Base-by-base conservation (phyloP, 1,140 invertebrate genomes). In the Bicyclus anynana region DNA sequence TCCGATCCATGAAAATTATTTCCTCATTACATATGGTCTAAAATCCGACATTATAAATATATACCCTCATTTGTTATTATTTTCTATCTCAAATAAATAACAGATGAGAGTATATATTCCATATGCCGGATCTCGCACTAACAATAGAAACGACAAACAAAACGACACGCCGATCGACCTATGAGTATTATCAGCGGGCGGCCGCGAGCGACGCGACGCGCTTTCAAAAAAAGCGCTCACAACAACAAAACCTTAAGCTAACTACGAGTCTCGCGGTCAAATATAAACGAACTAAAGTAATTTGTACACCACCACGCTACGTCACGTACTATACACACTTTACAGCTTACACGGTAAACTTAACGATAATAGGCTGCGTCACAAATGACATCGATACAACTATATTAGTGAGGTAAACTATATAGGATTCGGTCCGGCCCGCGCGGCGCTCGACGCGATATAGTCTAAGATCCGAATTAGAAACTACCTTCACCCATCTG, bases 351-450 rank as follows among this genome's bases (percentile, higher is more conserved):
- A 74, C 52, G 54, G 66, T 81, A 81, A 77, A 79, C 82, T 87
- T 85, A 85, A 84, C 62, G 74, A 77, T 84, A 87, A 80, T 87
- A 87, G 84, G 84, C 84, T 84, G 78, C 81, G 84, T 84, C 84
- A 83, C 74, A 82, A 79, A 77, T 75, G 82, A 84, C 80, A 79
- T 75, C 57, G 64, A 71, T 87, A 84, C 73, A 77, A 78, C 80
- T 87, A 87, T 75, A 60, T 74, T 76, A 82, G 67, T 84, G 84
- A 87, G 84, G 84, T 87, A 87, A 82, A 84, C 77, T 81, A 83
- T 76, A 83, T 85, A 85, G 82, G 82, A 85, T 77, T 67, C 72
- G 2, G 0, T 20, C 29, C 14, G 42, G 10, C 13, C 37, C 37
- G 29, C 29, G 29, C 29, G 29, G 29, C 2, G 3, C 29, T 33